phyloP scores from a whole-genome alignment of 2,113 vertebrate species.

The Myrmecobius fasciatus region DNA sequence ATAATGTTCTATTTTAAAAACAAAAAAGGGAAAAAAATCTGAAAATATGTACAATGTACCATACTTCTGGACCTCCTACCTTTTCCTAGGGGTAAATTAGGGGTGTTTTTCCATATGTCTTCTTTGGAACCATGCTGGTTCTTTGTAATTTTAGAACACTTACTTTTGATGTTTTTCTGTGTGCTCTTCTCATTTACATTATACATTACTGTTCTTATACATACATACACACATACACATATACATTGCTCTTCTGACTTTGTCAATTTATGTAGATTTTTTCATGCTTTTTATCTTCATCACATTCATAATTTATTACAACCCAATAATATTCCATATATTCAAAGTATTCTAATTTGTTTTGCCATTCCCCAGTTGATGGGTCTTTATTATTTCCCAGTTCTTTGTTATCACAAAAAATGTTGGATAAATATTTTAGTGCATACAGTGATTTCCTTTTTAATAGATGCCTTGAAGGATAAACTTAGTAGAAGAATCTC shows the following conservation, averaged over 20 bases:
- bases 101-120: not conserved
- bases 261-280: not conserved
- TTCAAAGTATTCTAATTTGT: not conserved
- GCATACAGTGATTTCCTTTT: not conserved
- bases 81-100: not conserved
- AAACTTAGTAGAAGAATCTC: not conserved
- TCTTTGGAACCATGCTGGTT: not conserved
- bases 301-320: not conserved
- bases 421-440: not conserved
- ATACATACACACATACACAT: too few relatives aligned
- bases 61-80: not conserved
- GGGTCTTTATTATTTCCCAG: not conserved
- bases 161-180: not conserved
- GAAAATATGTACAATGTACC: not conserved
- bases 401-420: not conserved
- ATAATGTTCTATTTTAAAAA: not conserved
- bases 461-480: not conserved
- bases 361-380: not conserved
- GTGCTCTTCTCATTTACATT: not conserved
- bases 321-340: not conserved
- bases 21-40: not conserved
- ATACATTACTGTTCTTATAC: not conserved
- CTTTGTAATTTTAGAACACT: not conserved
- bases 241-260: not conserved
- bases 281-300: not conserved